Conservation (phyloP, 92 coral and sea anemone species). For the Umimayanthus chanpuru region DNA sequence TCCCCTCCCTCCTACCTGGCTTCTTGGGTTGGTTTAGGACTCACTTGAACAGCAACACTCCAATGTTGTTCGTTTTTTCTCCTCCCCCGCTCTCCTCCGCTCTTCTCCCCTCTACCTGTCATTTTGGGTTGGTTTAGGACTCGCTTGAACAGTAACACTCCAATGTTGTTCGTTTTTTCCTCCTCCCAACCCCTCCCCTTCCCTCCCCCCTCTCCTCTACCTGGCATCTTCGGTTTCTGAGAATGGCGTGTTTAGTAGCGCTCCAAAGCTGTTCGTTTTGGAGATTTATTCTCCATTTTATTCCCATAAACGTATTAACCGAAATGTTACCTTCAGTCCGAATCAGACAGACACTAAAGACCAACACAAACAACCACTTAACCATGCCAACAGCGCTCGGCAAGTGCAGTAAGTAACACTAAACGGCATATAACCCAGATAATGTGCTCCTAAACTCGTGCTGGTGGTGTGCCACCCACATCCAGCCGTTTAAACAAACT, state of each 20-base stretch:
- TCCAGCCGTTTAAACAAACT: not conserved
- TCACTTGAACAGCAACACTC: not conserved
- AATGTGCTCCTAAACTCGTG: not conserved
- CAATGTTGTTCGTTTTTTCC: not conserved
- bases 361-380: slow-evolving; percentile 25
- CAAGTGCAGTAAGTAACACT: slow-evolving; percentile 37
- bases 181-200: too few relatives aligned
- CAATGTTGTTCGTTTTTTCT: not conserved
- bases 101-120: not conserved
- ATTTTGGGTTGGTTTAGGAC: not conserved
- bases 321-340: slow-evolving; percentile 40
- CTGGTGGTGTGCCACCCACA: not conserved
- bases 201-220: not conserved
- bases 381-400: slow-evolving; percentile 28
- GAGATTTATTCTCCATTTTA: not conserved
- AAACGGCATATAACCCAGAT: not conserved
- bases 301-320: slow-evolving; percentile 8
- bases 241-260: not conserved
- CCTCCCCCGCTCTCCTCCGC: not conserved
- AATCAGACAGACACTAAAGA: slow-evolving; percentile 35
- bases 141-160: not conserved
- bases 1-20: not conserved
- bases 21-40: not conserved
- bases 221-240: not conserved
- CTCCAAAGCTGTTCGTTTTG: not conserved